Percentiles rank a stretch among this genome's conserved stretches.
Evolutionary conservation across 53 echinoderm and acorn worm genomes (phyloP).

Genomic region (Mesocentrotus franciscanus): DNA sequence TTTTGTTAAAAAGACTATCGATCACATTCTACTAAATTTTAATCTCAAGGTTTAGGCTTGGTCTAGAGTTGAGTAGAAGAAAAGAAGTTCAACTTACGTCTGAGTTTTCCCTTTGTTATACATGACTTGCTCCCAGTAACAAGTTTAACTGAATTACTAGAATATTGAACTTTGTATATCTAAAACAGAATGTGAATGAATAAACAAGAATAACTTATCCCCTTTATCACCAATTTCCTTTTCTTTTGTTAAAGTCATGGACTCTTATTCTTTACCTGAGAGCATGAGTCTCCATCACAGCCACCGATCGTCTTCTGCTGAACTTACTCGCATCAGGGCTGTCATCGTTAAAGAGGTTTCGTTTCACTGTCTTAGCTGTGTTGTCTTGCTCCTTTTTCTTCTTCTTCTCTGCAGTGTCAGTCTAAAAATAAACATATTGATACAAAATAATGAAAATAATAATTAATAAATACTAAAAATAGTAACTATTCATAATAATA

Average conservation of each 20-base stretch:
- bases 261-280: neutral
- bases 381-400: conserved; percentile 52
- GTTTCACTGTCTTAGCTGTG: conserved; percentile 79
- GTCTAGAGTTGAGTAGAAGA: too few species aligned
- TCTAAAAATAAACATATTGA: neutral
- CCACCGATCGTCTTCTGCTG: conserved; percentile 81
- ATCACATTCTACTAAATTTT: too few species aligned
- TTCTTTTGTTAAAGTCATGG: neutral
- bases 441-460: neutral
- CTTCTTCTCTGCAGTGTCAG: conserved; percentile 31
- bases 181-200: neutral
- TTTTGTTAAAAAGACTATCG: too few species aligned
- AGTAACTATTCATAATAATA: too few species aligned
- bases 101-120: too few species aligned
- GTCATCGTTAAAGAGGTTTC: conserved; percentile 85
- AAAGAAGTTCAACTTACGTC: too few species aligned
- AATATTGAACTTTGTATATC: too few species aligned
- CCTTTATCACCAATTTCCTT: neutral
- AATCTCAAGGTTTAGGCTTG: too few species aligned
- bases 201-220: neutral
- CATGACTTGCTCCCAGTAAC: too few species aligned
- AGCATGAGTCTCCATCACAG: conserved; percentile 79
- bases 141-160: too few species aligned
- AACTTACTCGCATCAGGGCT: conserved; percentile 64
- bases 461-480: too few species aligned